Percentiles rank a stretch among this genome's conserved stretches.
phyloP scores from a whole-genome alignment of 2,797 vertebrate species.

The Phoeniculus purpureus region DNA sequence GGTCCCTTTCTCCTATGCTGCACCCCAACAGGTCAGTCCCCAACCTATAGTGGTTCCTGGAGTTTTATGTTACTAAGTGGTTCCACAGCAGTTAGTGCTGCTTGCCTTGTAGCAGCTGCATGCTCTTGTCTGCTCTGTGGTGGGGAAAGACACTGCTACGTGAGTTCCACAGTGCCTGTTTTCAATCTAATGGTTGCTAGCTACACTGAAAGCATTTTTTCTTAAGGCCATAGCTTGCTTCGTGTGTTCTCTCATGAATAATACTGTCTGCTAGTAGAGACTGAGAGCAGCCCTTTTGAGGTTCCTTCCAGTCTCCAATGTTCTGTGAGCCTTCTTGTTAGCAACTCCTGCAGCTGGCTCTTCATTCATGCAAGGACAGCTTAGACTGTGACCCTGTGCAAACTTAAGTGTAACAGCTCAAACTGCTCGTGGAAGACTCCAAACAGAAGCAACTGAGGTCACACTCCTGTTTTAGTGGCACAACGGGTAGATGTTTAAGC shows the following conservation, averaged over 20 bases:
- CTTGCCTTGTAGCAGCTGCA: background rate
- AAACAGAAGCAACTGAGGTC: background rate
- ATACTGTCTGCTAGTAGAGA: rapidly evolving
- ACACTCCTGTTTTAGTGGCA: background rate
- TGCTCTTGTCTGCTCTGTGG: background rate
- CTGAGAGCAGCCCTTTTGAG: too few relatives aligned
- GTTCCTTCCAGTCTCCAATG: too few relatives aligned
- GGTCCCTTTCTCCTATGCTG: too few relatives aligned
- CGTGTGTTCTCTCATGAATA: background rate
- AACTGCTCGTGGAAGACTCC: background rate
- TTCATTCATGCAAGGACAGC: rapidly evolving
- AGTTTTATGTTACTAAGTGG: background rate
- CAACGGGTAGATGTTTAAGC: background rate
- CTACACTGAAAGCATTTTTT: background rate
- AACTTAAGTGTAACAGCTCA: background rate
- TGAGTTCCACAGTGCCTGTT: background rate
- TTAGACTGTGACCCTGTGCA: background rate
- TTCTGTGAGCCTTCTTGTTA: background rate
- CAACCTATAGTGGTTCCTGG: too few relatives aligned
- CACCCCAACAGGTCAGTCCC: too few relatives aligned
- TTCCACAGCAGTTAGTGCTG: background rate
- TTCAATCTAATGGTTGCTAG: background rate
- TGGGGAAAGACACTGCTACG: background rate
- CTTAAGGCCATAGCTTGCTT: background rate
- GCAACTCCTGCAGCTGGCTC: background rate